Evolutionary conservation across 1,140 invertebrate genomes (phyloP).

Genomic region (Papilio helenus): DNA sequence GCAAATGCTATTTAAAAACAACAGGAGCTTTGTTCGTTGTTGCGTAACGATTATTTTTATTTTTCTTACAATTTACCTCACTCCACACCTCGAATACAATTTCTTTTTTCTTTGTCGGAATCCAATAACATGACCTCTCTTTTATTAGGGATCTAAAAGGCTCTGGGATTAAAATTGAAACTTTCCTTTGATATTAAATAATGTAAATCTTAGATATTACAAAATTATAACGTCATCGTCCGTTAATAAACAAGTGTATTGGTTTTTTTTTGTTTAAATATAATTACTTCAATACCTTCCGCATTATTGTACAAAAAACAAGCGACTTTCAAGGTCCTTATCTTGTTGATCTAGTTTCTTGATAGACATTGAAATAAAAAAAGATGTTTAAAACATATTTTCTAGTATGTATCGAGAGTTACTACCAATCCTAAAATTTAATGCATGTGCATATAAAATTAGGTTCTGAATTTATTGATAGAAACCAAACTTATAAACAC

Average conservation of each 20-base stretch:
- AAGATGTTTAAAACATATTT: not conserved
- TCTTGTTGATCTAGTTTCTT: constrained; percentile 17
- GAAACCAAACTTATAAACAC: too few species aligned
- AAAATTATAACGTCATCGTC: not conserved
- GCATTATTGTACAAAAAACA: constrained; percentile 21
- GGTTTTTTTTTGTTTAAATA: not conserved
- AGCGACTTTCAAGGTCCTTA: constrained; percentile 6
- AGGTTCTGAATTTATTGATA: too few species aligned
- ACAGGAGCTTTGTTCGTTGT: not conserved
- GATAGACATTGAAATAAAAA: not conserved
- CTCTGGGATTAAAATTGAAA: too few species aligned
- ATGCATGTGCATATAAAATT: too few species aligned
- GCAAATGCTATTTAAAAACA: not conserved
- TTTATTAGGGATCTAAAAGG: too few species aligned
- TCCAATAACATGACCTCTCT: too few species aligned
- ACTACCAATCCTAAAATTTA: not conserved
- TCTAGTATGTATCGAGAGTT: not conserved
- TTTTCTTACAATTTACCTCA: too few species aligned
- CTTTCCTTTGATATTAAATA: not conserved
- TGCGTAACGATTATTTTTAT: not conserved
- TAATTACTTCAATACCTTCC: constrained; percentile 18
- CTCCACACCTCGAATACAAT: too few species aligned
- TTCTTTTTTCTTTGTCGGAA: too few species aligned
- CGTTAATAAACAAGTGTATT: not conserved
- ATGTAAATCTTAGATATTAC: not conserved